phyloP scores from a whole-genome alignment of 1,140 invertebrate genomes.

The Drosophila mauritiana region DNA sequence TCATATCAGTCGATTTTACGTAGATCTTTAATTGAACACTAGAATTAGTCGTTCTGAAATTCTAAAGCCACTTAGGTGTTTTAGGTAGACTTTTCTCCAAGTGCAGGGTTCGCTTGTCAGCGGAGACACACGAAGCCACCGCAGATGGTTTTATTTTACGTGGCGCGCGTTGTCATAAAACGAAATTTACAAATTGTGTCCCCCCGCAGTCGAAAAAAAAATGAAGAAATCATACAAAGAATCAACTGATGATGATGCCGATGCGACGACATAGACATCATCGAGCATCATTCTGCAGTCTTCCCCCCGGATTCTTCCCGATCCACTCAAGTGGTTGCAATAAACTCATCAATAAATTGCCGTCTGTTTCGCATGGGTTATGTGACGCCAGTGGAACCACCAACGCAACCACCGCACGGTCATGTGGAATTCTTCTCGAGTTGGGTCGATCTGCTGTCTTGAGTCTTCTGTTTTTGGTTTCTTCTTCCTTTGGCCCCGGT shows the following conservation, averaged over 20 bases:
- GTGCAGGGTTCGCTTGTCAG: slow-evolving; percentile 35
- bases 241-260: slow-evolving; percentile 64
- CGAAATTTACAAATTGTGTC: slow-evolving; percentile 84
- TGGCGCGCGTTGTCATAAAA: slow-evolving; percentile 75
- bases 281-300: slow-evolving; percentile 49
- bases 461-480: no score
- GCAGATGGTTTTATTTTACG: slow-evolving; percentile 66
- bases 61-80: no score
- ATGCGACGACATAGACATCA: slow-evolving; percentile 76
- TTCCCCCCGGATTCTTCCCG: not conserved
- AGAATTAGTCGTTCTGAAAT: no score
- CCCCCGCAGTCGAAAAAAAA: slow-evolving; percentile 15
- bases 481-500: slow-evolving; percentile 14
- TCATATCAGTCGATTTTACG: no score
- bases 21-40: no score
- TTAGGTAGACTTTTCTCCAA: slow-evolving; percentile 27
- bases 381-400: slow-evolving; percentile 50
- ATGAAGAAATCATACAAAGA: slow-evolving; percentile 58
- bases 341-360: slow-evolving; percentile 85
- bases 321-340: slow-evolving; percentile 66
- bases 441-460: slow-evolving; percentile 2
- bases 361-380: slow-evolving; percentile 64
- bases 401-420: slow-evolving; percentile 49
- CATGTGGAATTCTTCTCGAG: slow-evolving; percentile 32
- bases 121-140: slow-evolving; percentile 31